Conservation (phyloP, 2,888 invertebrate genomes). For the Neoaliturus tenellus region DNA sequence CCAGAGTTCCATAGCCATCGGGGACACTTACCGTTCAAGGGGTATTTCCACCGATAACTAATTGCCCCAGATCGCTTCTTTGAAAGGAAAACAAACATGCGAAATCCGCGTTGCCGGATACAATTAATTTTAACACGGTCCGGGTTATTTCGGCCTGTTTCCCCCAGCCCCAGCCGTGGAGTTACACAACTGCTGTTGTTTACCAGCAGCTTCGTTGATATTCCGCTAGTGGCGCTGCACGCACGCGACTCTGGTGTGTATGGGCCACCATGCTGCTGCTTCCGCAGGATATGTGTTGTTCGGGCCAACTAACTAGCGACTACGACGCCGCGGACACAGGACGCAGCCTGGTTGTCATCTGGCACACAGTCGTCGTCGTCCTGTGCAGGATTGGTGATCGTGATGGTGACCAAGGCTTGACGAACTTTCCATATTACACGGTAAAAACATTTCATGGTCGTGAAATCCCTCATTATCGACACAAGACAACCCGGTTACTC, state of each 20-base stretch:
- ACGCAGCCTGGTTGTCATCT: neutral
- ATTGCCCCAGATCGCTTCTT: neutral
- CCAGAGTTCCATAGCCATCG: too few species aligned
- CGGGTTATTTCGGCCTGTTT: too few species aligned
- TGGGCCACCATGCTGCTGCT: constrained; percentile 8
- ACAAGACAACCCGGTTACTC: too few species aligned
- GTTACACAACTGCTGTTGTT: neutral
- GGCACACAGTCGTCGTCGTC: neutral
- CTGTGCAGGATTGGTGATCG: neutral
- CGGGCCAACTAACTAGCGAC: neutral
- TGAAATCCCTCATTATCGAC: too few species aligned
- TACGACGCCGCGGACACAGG: neutral
- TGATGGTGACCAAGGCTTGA: neutral
- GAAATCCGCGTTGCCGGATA: neutral
- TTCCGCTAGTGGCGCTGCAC: neutral
- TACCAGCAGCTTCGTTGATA: neutral
- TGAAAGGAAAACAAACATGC: neutral
- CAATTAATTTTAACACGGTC: neutral
- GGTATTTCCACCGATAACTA: neutral
- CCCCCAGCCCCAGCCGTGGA: neutral
- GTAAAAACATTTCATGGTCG: too few species aligned
- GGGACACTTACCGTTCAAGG: neutral
- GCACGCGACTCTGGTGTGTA: neutral
- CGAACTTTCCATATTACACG: too few species aligned
- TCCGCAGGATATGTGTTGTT: constrained; percentile 22